Evolutionary conservation across 2,888 invertebrate genomes (phyloP).

Genomic region (Apamea epomidion): DNA sequence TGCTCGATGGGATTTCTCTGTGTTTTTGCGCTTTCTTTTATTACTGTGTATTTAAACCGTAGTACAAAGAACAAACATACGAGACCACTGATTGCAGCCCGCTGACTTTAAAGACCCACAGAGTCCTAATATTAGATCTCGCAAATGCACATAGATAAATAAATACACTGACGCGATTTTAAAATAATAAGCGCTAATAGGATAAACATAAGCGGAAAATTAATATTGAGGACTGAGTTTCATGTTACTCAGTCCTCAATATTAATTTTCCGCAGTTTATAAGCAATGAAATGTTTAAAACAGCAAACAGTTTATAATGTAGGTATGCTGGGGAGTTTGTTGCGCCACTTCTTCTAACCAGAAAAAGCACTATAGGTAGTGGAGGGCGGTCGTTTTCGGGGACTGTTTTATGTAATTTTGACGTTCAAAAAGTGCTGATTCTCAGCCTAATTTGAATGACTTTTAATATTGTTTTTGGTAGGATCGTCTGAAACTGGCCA

Average conservation of each 20-base stretch:
- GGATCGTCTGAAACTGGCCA: background rate
- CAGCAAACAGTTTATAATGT: too few relatives aligned
- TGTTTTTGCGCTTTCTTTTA: slow-evolving; percentile 19
- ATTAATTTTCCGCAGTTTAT: too few relatives aligned
- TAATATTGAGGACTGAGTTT: background rate
- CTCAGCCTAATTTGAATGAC: too few relatives aligned
- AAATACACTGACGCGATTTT: background rate
- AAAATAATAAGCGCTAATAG: slow-evolving; percentile 11
- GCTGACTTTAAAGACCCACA: slow-evolving; percentile 5
- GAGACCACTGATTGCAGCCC: slow-evolving; percentile 24
- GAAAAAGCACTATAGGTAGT: too few relatives aligned
- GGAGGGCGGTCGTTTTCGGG: too few relatives aligned
- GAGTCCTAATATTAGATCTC: slow-evolving; percentile 15
- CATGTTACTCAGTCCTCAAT: too few relatives aligned
- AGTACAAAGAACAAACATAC: slow-evolving; percentile 21
- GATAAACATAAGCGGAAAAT: background rate
- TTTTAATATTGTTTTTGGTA: too few relatives aligned
- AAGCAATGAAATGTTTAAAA: too few relatives aligned
- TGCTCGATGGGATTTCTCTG: background rate
- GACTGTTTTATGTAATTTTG: too few relatives aligned
- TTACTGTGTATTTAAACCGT: slow-evolving; percentile 22
- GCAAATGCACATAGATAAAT: background rate
- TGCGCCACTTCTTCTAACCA: too few relatives aligned
- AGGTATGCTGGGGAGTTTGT: too few relatives aligned
- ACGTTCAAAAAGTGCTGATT: too few relatives aligned